Percentiles rank a stretch among this genome's conserved stretches.
phyloP scores from a whole-genome alignment of 2,797 vertebrate genomes.

The Alcedo atthis region DNA sequence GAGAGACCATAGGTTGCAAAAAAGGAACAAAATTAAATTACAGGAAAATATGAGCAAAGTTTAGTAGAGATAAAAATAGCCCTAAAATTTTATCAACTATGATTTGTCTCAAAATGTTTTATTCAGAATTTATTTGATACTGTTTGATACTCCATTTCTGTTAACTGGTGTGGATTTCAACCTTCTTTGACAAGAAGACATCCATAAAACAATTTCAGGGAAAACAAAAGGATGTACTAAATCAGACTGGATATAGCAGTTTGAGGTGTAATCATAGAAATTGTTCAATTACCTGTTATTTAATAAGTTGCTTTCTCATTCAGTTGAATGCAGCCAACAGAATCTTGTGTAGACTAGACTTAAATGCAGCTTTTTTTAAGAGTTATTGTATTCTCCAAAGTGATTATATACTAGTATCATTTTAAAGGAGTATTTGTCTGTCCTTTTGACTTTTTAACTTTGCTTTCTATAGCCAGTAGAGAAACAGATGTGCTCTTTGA shows the following conservation, averaged over 20 bases:
- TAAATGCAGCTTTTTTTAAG: neutral
- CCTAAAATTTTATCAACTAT: neutral
- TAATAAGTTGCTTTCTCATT: neutral
- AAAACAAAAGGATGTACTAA: neutral
- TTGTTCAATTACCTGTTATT: neutral
- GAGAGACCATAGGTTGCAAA: neutral
- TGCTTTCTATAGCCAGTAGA: slow-evolving; percentile 83
- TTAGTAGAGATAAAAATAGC: neutral
- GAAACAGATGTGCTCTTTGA: slow-evolving; percentile 95
- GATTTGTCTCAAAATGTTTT: neutral
- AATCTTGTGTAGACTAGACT: neutral
- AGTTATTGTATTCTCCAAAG: neutral
- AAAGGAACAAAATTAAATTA: neutral
- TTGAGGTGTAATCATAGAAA: neutral
- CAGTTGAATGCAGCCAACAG: neutral
- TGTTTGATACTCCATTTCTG: neutral
- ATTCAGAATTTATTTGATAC: neutral
- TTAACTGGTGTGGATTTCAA: neutral
- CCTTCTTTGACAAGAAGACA: neutral
- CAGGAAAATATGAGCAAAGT: neutral
- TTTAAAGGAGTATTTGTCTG: neutral
- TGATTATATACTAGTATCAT: neutral
- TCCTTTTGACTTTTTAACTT: neutral
- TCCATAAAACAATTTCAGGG: neutral
- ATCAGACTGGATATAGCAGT: neutral